These are phyloP conservation scores for Leucoraja erinaceus DNA, from an alignment of 2,113 vertebrate genomes.

Conservation along the genomic window DNA sequence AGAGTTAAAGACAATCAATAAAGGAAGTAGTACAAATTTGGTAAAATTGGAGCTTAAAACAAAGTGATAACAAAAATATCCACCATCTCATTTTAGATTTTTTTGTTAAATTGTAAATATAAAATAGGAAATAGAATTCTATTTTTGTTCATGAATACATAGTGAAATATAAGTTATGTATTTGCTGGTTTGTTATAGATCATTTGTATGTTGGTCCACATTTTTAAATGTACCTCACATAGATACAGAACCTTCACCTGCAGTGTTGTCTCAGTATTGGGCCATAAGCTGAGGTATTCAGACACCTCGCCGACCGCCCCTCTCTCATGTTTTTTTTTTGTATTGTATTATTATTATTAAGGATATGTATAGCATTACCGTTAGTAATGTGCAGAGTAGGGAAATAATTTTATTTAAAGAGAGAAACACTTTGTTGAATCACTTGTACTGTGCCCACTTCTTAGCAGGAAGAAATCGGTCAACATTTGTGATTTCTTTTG, in stretches of 20 bases:
- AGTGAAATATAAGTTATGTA: slow-evolving; percentile 93
- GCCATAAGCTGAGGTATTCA: slow-evolving; percentile 51
- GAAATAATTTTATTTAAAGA: slow-evolving; percentile 35
- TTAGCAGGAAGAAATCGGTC: slow-evolving; percentile 1
- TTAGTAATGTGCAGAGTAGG: slow-evolving; percentile 33
- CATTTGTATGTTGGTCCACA: slow-evolving; percentile 70
- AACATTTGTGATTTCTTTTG: slow-evolving; percentile 22
- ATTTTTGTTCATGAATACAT: slow-evolving; percentile 90
- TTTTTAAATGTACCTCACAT: slow-evolving; percentile 73
- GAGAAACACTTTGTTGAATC: slow-evolving; percentile 24
- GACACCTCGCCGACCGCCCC: slow-evolving; percentile 55
- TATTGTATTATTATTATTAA: slow-evolving; percentile 36
- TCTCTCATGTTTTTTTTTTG: slow-evolving; percentile 32
- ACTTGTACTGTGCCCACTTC: slow-evolving; percentile 31
- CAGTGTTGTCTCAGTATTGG: slow-evolving; percentile 57
- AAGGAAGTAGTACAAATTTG: slow-evolving; percentile 50
- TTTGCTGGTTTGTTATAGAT: slow-evolving; percentile 69
- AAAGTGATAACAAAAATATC: slow-evolving; percentile 67
- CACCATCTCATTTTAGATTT: slow-evolving; percentile 82
- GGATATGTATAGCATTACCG: slow-evolving; percentile 33
- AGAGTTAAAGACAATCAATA: slow-evolving; percentile 65
- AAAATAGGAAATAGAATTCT: slow-evolving; percentile 93
- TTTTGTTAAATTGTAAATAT: slow-evolving; percentile 87
- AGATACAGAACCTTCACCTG: slow-evolving; percentile 69
- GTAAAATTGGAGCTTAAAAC: slow-evolving; percentile 74